A percentile compares a stretch with the other conserved stretches of the same genome.
phyloP scores from a whole-genome alignment of 2,113 vertebrate genomes.

The Pomatostomus ruficeps region DNA sequence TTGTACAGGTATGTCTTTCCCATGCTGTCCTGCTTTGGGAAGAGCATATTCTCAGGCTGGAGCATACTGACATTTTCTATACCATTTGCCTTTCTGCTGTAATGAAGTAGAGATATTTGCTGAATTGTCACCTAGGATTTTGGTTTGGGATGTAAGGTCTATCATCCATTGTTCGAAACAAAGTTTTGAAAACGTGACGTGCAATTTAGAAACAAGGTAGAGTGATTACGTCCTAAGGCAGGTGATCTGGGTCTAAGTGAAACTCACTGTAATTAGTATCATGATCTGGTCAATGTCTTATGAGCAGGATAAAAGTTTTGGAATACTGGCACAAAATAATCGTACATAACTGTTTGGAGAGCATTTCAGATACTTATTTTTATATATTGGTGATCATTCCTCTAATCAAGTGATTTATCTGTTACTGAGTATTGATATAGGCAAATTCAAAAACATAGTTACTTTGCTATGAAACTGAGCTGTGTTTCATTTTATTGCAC shows the following conservation, averaged over 20 bases:
- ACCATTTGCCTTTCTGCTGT: neutral
- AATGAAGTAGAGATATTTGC: neutral
- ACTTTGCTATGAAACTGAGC: neutral
- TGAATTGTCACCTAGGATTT: neutral
- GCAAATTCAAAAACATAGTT: neutral
- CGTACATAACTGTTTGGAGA: neutral
- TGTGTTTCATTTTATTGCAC: neutral
- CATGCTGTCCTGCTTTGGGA: neutral
- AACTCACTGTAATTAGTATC: neutral
- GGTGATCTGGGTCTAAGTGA: neutral
- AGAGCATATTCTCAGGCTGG: neutral
- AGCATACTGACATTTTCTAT: neutral
- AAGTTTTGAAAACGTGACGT: neutral
- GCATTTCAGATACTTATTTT: neutral
- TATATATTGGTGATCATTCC: neutral
- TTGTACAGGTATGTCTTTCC: constrained; percentile 83
- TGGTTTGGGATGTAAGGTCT: neutral
- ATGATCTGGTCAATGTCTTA: neutral
- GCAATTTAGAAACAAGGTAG: neutral
- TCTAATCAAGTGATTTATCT: neutral
- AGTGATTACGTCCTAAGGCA: neutral
- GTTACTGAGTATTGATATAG: neutral
- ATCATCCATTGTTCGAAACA: neutral
- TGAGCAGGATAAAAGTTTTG: neutral
- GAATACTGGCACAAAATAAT: neutral